Percentiles rank a stretch among this genome's conserved stretches.
Evolutionary conservation across 2,113 vertebrate genomes (phyloP).

Genomic region (Colaptes auratus): DNA sequence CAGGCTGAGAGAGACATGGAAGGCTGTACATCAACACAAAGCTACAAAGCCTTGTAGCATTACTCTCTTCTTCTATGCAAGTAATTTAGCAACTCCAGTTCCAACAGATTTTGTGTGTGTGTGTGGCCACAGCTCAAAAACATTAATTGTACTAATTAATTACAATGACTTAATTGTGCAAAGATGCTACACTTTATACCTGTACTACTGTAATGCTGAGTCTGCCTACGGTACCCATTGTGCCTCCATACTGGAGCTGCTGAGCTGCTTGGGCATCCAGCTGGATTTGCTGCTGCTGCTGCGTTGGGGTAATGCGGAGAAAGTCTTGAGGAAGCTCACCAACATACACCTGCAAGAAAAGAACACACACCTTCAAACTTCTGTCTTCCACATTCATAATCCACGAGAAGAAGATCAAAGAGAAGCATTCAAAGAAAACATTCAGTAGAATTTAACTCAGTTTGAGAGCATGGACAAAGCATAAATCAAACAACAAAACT

Average conservation of each 20-base stretch:
- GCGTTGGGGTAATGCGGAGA: slow-evolving; percentile 91
- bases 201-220: slow-evolving; percentile 98
- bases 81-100: not conserved
- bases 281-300: slow-evolving; percentile 94
- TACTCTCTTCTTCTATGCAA: not conserved
- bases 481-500: not conserved
- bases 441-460: not conserved
- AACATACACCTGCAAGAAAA: slow-evolving; percentile 85
- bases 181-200: slow-evolving; percentile 71
- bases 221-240: slow-evolving; percentile 86
- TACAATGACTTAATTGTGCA: not conserved
- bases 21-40: not conserved
- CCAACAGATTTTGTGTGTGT: not conserved
- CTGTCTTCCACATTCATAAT: not conserved
- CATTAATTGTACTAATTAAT: not conserved
- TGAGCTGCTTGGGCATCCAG: slow-evolving; percentile 92
- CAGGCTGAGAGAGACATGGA: too few species aligned
- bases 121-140: fast-evolving
- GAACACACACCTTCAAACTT: not conserved
- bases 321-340: slow-evolving; percentile 97
- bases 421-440: not conserved
- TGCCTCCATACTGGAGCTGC: slow-evolving; percentile 90
- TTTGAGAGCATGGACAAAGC: not conserved
- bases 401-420: not conserved
- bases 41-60: not conserved